A percentile compares a stretch with the other conserved stretches of the same genome.
Evolutionary conservation across 2,113 vertebrate species (phyloP).

Genomic region (Melanocharis versteri): DNA sequence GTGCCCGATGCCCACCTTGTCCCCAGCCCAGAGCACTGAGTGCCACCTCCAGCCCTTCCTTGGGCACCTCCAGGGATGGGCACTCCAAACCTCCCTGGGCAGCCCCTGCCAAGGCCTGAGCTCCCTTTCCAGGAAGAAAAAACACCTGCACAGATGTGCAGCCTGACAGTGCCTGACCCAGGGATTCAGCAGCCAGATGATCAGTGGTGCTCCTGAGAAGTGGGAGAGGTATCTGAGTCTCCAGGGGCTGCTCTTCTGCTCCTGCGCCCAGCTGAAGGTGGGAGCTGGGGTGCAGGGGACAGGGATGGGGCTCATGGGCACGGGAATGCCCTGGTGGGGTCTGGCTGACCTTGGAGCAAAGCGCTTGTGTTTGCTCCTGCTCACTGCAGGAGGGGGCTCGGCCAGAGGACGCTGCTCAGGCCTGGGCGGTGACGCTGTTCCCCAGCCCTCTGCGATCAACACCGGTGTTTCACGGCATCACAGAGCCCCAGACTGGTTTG

Average conservation of each 20-base stretch:
- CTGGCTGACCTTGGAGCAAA: neutral
- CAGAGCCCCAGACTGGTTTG: neutral
- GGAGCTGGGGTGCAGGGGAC: neutral
- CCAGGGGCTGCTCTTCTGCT: neutral
- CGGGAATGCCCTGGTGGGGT: accelerated
- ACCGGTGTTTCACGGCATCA: neutral
- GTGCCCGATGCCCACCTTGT: neutral
- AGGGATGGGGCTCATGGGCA: neutral
- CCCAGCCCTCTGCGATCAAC: neutral
- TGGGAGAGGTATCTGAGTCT: neutral
- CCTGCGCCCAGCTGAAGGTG: neutral
- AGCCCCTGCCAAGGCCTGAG: neutral
- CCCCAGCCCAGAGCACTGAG: neutral
- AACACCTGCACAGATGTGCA: neutral
- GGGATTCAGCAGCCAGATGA: accelerated
- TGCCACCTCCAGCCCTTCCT: neutral
- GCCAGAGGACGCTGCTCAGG: neutral
- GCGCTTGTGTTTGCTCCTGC: accelerated
- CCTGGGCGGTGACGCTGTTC: neutral
- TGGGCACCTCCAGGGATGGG: neutral
- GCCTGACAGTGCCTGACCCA: neutral
- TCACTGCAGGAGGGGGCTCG: neutral
- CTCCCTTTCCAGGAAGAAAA: neutral
- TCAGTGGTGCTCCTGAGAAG: accelerated
- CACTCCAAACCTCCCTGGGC: neutral